Evolutionary conservation across 2,113 vertebrate genomes (phyloP).

Genomic region (Labeo catla): DNA sequence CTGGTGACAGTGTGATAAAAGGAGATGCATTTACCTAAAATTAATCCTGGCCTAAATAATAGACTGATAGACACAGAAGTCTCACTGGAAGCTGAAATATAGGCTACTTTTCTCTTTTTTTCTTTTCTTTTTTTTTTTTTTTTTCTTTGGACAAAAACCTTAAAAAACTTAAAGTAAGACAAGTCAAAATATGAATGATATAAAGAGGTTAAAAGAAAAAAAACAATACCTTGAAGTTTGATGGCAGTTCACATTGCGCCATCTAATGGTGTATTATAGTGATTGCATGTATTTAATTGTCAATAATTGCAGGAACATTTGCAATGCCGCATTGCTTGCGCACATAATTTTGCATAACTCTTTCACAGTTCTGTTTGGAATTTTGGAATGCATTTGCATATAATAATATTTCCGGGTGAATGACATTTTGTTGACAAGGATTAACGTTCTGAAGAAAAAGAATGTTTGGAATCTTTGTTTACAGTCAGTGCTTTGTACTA

Average conservation of each 20-base stretch:
- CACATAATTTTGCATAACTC: neutral
- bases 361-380: neutral
- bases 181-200: neutral
- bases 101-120: no score
- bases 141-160: neutral
- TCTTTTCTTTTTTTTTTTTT: neutral
- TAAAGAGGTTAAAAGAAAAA: neutral
- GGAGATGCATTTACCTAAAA: neutral
- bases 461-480: neutral
- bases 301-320: neutral
- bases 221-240: neutral
- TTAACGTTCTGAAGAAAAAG: neutral
- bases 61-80: neutral
- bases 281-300: slow-evolving; percentile 28
- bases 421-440: neutral
- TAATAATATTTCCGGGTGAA: neutral
- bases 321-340: neutral
- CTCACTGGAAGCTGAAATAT: neutral
- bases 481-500: neutral
- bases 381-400: neutral
- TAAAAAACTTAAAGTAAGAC: neutral
- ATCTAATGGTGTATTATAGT: slow-evolving; percentile 32
- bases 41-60: slow-evolving; percentile 12
- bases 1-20: neutral
- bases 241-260: slow-evolving; percentile 36